phyloP scores from a whole-genome alignment of 2,113 vertebrate genomes.

The Xenopus laevis region DNA sequence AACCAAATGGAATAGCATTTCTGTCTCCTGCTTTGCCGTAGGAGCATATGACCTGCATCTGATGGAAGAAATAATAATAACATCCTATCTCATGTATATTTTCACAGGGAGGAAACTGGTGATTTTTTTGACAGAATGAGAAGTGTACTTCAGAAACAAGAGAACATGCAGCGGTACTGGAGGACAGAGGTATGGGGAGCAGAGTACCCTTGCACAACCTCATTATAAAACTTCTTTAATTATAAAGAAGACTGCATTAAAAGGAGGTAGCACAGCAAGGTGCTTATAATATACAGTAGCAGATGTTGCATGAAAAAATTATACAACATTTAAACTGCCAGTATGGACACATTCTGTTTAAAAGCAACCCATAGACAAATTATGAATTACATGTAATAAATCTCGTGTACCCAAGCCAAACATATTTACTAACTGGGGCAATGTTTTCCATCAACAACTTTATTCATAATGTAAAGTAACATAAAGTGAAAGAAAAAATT shows the following conservation, averaged over 20 bases:
- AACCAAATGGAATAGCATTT: too few species aligned
- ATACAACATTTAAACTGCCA: conserved; percentile 16
- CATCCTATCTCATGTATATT: neutral
- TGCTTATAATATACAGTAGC: conserved; percentile 9
- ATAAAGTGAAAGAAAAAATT: too few species aligned
- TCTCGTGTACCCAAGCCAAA: too few species aligned
- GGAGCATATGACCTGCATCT: neutral
- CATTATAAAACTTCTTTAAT: conserved; percentile 6
- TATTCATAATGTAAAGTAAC: too few species aligned
- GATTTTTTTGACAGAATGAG: conserved; percentile 82
- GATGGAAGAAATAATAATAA: neutral
- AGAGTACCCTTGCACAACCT: neutral
- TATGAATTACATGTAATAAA: too few species aligned
- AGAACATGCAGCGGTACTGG: conserved; percentile 68
- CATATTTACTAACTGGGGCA: too few species aligned
- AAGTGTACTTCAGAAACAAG: conserved; percentile 76
- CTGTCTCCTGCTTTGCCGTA: too few species aligned
- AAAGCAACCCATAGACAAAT: neutral
- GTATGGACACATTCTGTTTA: neutral
- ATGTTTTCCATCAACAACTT: too few species aligned
- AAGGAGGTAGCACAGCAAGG: neutral
- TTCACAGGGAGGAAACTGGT: conserved; percentile 70
- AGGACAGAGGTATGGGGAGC: conserved; percentile 63
- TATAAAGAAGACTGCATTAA: neutral
- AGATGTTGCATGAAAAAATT: neutral